These are phyloP conservation scores for Acronicta aceris DNA, from an alignment of 2,888 invertebrate genomes.

Conservation along the genomic window DNA sequence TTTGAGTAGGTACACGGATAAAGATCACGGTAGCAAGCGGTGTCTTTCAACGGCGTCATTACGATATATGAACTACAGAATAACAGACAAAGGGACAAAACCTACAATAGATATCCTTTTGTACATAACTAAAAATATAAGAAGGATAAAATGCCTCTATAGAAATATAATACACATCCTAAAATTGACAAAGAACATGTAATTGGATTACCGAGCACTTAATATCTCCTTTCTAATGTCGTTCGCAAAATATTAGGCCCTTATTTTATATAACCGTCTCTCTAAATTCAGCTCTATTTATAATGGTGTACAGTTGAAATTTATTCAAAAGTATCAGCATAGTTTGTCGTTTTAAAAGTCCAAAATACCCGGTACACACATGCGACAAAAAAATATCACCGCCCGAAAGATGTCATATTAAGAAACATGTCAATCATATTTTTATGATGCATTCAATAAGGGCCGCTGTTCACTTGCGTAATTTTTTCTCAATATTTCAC, in stretches of 20 bases:
- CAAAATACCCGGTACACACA: slow-evolving; percentile 66
- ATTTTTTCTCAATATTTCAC: slow-evolving; percentile 84
- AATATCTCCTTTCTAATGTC: slow-evolving; percentile 84
- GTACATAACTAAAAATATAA: slow-evolving; percentile 80
- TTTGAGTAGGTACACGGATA: slow-evolving; percentile 2
- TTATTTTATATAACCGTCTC: slow-evolving; percentile 37
- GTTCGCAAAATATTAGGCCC: slow-evolving; percentile 64
- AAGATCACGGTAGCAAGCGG: slow-evolving; percentile 51
- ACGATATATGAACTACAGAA: slow-evolving; percentile 65
- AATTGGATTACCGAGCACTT: slow-evolving; percentile 88
- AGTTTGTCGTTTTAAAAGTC: slow-evolving; percentile 34
- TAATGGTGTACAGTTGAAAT: slow-evolving; percentile 26
- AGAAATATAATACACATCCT: slow-evolving; percentile 88
- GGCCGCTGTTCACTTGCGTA: slow-evolving; percentile 85
- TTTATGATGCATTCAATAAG: slow-evolving; percentile 86
- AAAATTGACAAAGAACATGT: slow-evolving; percentile 85
- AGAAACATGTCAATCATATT: slow-evolving; percentile 89
- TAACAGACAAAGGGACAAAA: slow-evolving; percentile 77
- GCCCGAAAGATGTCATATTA: slow-evolving; percentile 88
- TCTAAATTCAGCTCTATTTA: slow-evolving; percentile 3
- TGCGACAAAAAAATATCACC: slow-evolving; percentile 89
- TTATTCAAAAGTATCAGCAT: slow-evolving; percentile 1
- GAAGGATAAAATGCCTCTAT: slow-evolving; percentile 81
- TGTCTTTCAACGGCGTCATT: slow-evolving; percentile 71
- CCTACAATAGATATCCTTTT: slow-evolving; percentile 77